A percentile compares a stretch with the other conserved stretches of the same genome.
Conservation (phyloP, 1,140 invertebrate species). For the Drosophila kanapiae region DNA sequence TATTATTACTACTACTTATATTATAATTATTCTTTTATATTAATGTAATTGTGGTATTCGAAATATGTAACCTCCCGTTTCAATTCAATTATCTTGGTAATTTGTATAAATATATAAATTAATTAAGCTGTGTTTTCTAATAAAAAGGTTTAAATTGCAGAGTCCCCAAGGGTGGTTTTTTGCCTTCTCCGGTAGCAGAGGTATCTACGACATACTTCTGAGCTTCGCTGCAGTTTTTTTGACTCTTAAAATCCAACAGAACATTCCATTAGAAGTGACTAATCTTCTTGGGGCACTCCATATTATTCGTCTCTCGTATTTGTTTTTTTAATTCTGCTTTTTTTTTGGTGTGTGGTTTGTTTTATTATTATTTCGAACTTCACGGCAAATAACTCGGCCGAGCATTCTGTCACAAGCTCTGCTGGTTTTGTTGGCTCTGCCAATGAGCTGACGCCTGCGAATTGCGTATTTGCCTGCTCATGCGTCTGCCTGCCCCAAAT, state of each 20-base stretch:
- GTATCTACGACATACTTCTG: too few species aligned
- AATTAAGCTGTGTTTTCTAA: too few species aligned
- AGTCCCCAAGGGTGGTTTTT: too few species aligned
- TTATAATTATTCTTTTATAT: too few species aligned
- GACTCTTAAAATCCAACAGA: not conserved
- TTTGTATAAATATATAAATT: too few species aligned
- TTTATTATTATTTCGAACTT: conserved; percentile 19
- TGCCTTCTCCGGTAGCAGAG: too few species aligned
- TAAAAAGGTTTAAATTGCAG: too few species aligned
- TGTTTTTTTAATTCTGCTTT: too few species aligned
- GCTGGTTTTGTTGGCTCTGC: conserved; percentile 16
- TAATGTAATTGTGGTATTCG: too few species aligned
- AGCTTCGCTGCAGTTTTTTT: not conserved
- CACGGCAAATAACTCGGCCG: conserved; percentile 15
- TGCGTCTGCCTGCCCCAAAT: conserved; percentile 23
- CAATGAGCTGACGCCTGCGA: conserved; percentile 29
- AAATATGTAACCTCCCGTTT: too few species aligned
- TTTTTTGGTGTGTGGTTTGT: not conserved
- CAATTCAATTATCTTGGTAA: too few species aligned
- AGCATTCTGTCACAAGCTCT: conserved; percentile 6
- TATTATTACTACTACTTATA: too few species aligned
- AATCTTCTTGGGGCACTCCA: not conserved
- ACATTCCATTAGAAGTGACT: conserved; percentile 5
- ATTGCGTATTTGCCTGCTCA: conserved; percentile 41
- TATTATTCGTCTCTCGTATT: not conserved